These are phyloP conservation scores for Drosophila ohnishii DNA, from an alignment of 1,140 invertebrate species.

Conservation along the genomic window DNA sequence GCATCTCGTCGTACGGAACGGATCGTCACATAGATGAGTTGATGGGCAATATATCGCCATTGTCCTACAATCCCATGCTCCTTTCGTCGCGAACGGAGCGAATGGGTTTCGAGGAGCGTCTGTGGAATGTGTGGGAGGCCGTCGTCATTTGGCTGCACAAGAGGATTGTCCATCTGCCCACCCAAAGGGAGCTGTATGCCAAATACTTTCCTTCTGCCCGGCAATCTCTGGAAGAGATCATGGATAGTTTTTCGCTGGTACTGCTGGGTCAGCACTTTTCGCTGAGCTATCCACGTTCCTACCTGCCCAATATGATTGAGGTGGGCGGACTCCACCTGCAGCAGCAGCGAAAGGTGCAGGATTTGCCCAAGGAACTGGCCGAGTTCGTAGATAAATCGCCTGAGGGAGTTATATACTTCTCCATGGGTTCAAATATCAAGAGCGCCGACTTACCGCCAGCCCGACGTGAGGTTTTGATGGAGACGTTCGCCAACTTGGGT, in stretches of 20 bases:
- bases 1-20: slow-evolving; percentile 72
- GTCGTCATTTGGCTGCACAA: slow-evolving; percentile 41
- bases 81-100: slow-evolving; percentile 66
- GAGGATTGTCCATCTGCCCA: slow-evolving; percentile 55
- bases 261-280: slow-evolving; percentile 85
- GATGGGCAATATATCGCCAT: slow-evolving; percentile 68
- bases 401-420: slow-evolving; percentile 88
- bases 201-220: slow-evolving; percentile 74
- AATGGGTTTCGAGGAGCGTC: slow-evolving; percentile 83
- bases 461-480: slow-evolving; percentile 83
- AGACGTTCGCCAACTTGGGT: slow-evolving; percentile 84
- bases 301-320: slow-evolving; percentile 84
- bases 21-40: slow-evolving; percentile 69
- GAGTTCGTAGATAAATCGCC: slow-evolving; percentile 85
- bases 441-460: slow-evolving; percentile 84
- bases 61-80: slow-evolving; percentile 79
- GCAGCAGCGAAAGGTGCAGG: slow-evolving; percentile 74
- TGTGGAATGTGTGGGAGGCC: slow-evolving; percentile 77
- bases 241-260: slow-evolving; percentile 84
- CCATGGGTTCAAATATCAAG: slow-evolving; percentile 87
- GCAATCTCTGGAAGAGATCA: slow-evolving; percentile 52
- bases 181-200: slow-evolving; percentile 77
- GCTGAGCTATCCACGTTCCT: slow-evolving; percentile 84
- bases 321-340: slow-evolving; percentile 84
- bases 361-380: slow-evolving; percentile 79